Evolutionary conservation across 2,797 vertebrate species (phyloP).

Genomic region (Lagocephalus sceleratus): DNA sequence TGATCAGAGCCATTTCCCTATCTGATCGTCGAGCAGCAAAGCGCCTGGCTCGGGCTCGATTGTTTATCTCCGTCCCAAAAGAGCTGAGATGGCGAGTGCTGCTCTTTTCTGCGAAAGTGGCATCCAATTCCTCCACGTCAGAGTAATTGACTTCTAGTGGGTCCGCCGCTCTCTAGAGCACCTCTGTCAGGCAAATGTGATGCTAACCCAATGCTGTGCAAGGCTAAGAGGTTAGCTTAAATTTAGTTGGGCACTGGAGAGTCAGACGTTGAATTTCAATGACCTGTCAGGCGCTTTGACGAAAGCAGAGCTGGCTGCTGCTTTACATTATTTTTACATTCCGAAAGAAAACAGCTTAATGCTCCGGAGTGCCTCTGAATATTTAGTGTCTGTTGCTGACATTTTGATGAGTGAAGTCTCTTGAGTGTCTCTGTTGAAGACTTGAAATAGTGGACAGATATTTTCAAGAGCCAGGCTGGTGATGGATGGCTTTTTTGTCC

Average conservation of each 20-base stretch:
- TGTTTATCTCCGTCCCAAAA: constrained; percentile 55
- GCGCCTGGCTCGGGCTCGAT: constrained; percentile 31
- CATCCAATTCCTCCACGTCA: constrained; percentile 50
- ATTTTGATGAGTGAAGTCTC: constrained; percentile 70
- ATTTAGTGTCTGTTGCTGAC: constrained; percentile 66
- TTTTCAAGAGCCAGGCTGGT: constrained; percentile 46
- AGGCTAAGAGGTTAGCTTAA: constrained; percentile 48
- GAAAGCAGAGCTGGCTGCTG: constrained; percentile 52
- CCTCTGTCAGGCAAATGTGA: constrained; percentile 23
- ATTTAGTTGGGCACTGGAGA: constrained; percentile 31
- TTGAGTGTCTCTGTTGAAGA: constrained; percentile 50
- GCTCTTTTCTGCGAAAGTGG: constrained; percentile 30
- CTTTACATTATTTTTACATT: constrained; percentile 70
- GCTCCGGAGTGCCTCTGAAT: constrained; percentile 66
- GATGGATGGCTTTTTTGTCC: constrained; percentile 55
- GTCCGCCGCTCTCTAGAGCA: constrained; percentile 24
- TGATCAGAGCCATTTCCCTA: constrained; percentile 53
- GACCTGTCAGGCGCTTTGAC: constrained; percentile 63
- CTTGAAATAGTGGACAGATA: constrained; percentile 61
- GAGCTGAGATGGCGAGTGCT: constrained; percentile 31
- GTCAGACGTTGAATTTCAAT: constrained; percentile 63
- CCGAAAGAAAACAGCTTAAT: constrained; percentile 65
- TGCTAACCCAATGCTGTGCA: constrained; percentile 12
- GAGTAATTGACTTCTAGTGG: constrained; percentile 54
- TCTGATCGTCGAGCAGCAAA: constrained; percentile 46